A percentile compares a stretch with the other conserved stretches of the same genome.
These are phyloP conservation scores for Oncorhynchus nerka DNA, from an alignment of 2,113 vertebrate species.

Conservation along the genomic window DNA sequence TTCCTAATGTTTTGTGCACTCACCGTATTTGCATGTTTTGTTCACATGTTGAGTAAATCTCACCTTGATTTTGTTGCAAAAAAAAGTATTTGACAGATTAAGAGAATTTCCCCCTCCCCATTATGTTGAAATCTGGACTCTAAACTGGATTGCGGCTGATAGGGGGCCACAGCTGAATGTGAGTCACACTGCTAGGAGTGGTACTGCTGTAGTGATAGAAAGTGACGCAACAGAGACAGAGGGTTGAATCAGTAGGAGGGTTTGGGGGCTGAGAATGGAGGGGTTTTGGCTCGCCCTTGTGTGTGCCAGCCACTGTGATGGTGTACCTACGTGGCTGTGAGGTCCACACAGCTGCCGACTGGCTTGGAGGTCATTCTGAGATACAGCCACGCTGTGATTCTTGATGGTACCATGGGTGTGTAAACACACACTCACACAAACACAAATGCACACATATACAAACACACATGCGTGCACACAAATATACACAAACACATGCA, in stretches of 20 bases:
- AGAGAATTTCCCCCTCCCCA: no score
- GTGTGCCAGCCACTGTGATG: background rate
- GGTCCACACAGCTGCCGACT: background rate
- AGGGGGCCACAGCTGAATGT: no score
- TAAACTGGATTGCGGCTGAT: no score
- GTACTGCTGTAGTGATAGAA: background rate
- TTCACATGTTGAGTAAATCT: no score
- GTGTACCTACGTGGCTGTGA: background rate
- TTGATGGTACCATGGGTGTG: background rate
- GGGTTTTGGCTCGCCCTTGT: background rate
- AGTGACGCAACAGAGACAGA: background rate
- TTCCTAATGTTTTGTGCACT: no score
- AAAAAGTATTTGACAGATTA: no score
- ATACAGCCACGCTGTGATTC: background rate
- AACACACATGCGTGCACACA: background rate
- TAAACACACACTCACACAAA: background rate
- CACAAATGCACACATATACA: slow-evolving; percentile 37
- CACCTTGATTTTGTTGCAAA: no score
- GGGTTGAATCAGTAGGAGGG: background rate
- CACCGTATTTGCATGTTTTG: no score
- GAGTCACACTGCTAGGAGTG: background rate
- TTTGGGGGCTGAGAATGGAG: background rate
- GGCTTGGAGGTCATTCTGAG: background rate
- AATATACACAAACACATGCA: slow-evolving; percentile 20
- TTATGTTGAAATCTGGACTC: no score